These are phyloP conservation scores for Harpegnathos saltator DNA, from an alignment of 1,140 invertebrate genomes.

Conservation along the genomic window DNA sequence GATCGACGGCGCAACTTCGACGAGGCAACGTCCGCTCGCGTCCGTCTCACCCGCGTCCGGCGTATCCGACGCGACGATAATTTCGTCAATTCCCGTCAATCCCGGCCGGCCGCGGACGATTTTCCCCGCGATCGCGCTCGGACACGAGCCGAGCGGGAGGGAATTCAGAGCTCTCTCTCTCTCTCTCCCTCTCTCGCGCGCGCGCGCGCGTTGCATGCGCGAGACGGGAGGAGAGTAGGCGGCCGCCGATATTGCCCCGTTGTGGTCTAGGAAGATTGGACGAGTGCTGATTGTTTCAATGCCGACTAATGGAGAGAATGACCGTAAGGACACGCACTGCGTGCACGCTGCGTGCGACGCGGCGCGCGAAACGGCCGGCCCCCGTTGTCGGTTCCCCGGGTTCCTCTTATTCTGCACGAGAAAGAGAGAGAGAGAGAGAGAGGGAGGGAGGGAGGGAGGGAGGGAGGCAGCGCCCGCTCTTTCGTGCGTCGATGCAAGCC, in stretches of 20 bases:
- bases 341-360: no score
- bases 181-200: no score
- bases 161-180: not conserved
- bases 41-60: conserved; percentile 65
- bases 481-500: no score
- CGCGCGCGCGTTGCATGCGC: no score
- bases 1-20: conserved; percentile 65
- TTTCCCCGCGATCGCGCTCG: conserved; percentile 44
- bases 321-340: conserved; percentile 25
- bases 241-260: conserved; percentile 2
- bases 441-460: no score
- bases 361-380: no score
- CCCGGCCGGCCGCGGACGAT: conserved; percentile 16
- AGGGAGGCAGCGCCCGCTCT: no score
- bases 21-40: conserved; percentile 64
- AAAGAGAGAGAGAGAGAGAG: no score
- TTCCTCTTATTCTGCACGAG: no score
- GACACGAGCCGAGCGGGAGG: conserved; percentile 5
- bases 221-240: not conserved
- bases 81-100: conserved; percentile 68
- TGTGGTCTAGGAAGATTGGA: conserved; percentile 42
- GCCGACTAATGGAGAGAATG: conserved; percentile 46
- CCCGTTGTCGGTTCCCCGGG: no score
- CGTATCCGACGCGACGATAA: conserved; percentile 62
- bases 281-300: conserved; percentile 56